These are phyloP conservation scores for Pitangus sulphuratus DNA, from an alignment of 2,797 vertebrate genomes.

Conservation along the genomic window DNA sequence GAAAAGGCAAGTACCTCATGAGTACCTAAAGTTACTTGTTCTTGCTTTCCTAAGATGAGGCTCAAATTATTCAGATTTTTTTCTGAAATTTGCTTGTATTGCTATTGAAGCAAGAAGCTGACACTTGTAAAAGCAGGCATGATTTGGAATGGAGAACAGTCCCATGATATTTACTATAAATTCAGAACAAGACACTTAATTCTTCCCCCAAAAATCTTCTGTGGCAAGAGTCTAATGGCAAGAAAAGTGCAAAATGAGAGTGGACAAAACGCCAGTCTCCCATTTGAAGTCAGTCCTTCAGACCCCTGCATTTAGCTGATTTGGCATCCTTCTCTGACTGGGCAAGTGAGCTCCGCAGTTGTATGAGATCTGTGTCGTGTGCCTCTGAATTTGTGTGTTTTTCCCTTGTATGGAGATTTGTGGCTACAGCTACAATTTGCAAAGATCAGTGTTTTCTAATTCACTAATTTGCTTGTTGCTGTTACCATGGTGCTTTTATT, in stretches of 20 bases:
- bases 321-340: background rate
- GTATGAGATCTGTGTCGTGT: background rate
- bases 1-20: background rate
- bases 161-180: background rate
- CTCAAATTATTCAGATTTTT: background rate
- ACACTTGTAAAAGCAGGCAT: background rate
- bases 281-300: background rate
- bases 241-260: background rate
- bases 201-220: background rate
- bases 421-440: slow-evolving; percentile 1
- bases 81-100: background rate
- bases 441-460: slow-evolving; percentile 50
- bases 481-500: slow-evolving; percentile 59
- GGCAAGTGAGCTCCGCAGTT: background rate
- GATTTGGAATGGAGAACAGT: background rate
- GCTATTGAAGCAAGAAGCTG: background rate
- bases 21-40: background rate
- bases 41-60: background rate
- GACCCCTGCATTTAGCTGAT: background rate
- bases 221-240: background rate
- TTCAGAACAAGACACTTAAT: background rate
- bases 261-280: background rate
- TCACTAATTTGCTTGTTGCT: slow-evolving; percentile 50
- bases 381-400: background rate
- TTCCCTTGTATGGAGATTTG: slow-evolving; percentile 30